Evolutionary conservation across 2,888 invertebrate genomes (phyloP), one percentile per base, ranked within the genome.

Genomic region (Polydrusus pterygomalis): DNA sequence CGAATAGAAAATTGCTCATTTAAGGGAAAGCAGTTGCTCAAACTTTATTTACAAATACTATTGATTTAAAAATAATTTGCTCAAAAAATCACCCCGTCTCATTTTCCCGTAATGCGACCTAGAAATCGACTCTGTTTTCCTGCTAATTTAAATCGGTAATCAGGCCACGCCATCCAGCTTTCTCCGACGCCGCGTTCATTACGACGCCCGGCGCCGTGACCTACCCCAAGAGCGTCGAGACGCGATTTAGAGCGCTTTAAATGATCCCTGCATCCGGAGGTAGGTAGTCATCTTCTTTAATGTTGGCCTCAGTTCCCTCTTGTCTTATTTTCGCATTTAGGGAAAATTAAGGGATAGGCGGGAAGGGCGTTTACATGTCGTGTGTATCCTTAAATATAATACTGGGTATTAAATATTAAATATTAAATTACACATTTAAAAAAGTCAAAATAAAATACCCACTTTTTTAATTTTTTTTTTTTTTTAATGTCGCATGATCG

Each of bases 71-170:
- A 1, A 5, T 25, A 25, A 25, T 25, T 25, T 25, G 25, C 5
- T 25, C 25, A 25, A 25, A 25, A 25, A 25, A 25, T 25, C 25
- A 3, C 25, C 25, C 25, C 25, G 25, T 3, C 56, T 10, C 58
- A 69, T 20, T 69, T 54, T 34, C 11, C 40, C 11, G 13, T n/a
- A 8, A 11, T 54, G 9, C 58, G 56, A 56, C 43, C 69, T 34
- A 56, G 68, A 56, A 56, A 63, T 43, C 63, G 64, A 47, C 64
- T 40, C 64, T 47, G 47, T 64, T 64, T 25, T 47, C 49, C 30
- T 47, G 70, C 60, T 70, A 70, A 70, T 70, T 70, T 70, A 70
- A 70, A 70, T 70, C 70, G 60, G 70, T 70, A 70, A 70, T 70
- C 70, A 70, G 70, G 70, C 64, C 49, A 47, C 64, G 30, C 25